phyloP scores from a whole-genome alignment of 1,140 invertebrate genomes.

The Triops cancriformis region DNA sequence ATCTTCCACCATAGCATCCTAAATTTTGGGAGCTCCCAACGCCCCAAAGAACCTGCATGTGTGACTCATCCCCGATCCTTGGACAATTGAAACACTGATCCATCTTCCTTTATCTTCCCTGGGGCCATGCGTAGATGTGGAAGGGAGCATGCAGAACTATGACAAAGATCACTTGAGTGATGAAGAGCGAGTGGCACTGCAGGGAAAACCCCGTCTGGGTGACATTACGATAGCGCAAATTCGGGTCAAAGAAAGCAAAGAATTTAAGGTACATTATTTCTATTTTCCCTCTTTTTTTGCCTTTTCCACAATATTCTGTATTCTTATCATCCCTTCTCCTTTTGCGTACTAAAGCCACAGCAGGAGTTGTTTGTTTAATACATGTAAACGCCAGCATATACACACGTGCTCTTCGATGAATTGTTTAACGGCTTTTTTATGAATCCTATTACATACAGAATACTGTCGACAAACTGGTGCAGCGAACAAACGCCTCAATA shows the following conservation, averaged over 20 bases:
- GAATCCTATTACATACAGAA: slow-evolving; percentile 51
- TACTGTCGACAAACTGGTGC: slow-evolving; percentile 94
- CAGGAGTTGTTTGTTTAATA: background rate
- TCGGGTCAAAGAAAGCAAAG: slow-evolving; percentile 91
- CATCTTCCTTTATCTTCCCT: background rate
- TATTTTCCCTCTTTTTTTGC: background rate
- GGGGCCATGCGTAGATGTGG: background rate
- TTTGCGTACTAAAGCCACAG: background rate
- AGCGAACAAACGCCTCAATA: slow-evolving; percentile 87
- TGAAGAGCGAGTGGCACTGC: slow-evolving; percentile 79
- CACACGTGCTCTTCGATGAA: background rate
- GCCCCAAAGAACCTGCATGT: background rate
- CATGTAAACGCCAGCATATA: background rate
- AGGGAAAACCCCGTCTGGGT: slow-evolving; percentile 82
- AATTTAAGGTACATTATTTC: slow-evolving; percentile 74
- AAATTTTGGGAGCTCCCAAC: background rate
- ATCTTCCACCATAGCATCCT: too few relatives aligned
- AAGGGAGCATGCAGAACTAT: slow-evolving; percentile 13
- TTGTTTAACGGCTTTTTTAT: slow-evolving; percentile 16
- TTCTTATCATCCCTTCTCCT: background rate
- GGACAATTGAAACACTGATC: background rate
- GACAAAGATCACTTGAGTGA: slow-evolving; percentile 40
- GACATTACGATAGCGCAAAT: slow-evolving; percentile 74
- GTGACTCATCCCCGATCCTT: background rate
- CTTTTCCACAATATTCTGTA: background rate